Conservation (phyloP, 2,888 invertebrate genomes). For the Athalia circularis region DNA sequence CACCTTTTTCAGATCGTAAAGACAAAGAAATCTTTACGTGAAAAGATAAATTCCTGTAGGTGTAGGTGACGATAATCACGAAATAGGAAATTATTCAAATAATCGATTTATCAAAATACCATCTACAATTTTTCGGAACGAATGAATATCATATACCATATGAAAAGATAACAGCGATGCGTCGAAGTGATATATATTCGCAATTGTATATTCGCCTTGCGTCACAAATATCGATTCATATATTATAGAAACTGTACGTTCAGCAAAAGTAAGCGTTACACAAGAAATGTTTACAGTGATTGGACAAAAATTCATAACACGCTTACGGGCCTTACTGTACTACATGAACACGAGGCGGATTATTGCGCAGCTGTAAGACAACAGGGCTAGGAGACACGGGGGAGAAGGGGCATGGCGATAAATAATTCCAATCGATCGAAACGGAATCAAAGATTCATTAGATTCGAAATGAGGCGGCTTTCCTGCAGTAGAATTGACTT, state of each 20-base stretch:
- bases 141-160: no score
- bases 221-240: background rate
- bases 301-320: background rate
- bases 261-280: background rate
- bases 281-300: background rate
- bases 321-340: background rate
- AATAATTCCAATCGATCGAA: conserved; percentile 1
- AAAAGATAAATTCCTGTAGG: no score
- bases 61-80: no score
- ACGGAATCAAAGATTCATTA: background rate
- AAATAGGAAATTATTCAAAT: no score
- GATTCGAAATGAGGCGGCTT: background rate
- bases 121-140: no score
- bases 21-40: no score
- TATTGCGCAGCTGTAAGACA: background rate
- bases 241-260: background rate
- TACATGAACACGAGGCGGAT: background rate
- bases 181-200: no score
- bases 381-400: background rate
- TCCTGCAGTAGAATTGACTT: background rate
- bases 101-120: no score
- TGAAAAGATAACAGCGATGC: no score
- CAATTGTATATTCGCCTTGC: background rate
- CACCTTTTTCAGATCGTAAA: no score
- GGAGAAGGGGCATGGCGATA: background rate